Percentiles rank a stretch among this genome's conserved stretches.
Evolutionary conservation across 2,113 vertebrate species (phyloP).

Genomic region (Morone chrysops): DNA sequence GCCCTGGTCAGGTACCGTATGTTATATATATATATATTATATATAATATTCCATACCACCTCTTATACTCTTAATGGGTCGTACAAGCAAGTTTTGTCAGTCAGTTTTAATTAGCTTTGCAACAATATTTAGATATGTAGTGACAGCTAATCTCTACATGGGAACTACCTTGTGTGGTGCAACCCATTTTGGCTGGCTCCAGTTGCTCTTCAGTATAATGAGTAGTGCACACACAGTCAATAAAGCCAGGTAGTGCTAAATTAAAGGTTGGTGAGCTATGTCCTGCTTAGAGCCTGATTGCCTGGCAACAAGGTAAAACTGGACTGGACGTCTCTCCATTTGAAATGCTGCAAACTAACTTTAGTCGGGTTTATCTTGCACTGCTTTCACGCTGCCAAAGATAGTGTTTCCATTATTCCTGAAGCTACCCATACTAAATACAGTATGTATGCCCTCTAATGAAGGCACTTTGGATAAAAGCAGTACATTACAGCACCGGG

Average conservation of each 20-base stretch:
- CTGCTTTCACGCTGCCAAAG: slow-evolving; percentile 20
- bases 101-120: not conserved
- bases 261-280: slow-evolving; percentile 2
- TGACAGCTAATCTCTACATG: not conserved
- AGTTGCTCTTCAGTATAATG: not conserved
- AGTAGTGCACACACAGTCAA: not conserved
- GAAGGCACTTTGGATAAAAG: slow-evolving; percentile 58
- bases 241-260: not conserved
- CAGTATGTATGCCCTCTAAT: slow-evolving; percentile 28
- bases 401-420: slow-evolving; percentile 59
- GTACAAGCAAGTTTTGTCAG: not conserved
- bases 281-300: not conserved
- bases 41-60: not conserved
- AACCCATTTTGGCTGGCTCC: not conserved
- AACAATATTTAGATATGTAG: too few relatives aligned
- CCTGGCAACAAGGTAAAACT: slow-evolving; percentile 52
- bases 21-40: too few relatives aligned
- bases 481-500: slow-evolving; percentile 19
- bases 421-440: slow-evolving; percentile 36
- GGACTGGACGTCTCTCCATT: not conserved
- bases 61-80: not conserved
- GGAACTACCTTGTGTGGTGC: not conserved
- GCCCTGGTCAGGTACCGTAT: too few relatives aligned
- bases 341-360: slow-evolving; percentile 42
- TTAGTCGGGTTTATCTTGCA: slow-evolving; percentile 51